Evolutionary conservation across 2,797 vertebrate species (phyloP), one percentile per base, ranked within the genome.

Genomic region (Rhabdomys pumilio): DNA sequence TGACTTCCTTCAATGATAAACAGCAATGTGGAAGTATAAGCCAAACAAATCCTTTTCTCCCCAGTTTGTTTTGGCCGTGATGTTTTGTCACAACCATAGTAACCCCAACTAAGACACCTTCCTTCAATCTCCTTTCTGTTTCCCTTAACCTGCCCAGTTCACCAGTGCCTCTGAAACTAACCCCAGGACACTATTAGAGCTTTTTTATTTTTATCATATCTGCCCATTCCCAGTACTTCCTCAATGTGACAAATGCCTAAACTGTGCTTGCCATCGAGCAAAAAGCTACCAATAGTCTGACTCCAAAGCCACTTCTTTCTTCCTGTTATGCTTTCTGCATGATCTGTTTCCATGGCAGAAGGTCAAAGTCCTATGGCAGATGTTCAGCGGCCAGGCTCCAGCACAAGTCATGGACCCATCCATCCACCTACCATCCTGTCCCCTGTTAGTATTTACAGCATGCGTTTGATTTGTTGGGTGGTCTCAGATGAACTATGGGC

Each of bases 231-330:
- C 44, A 83, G 8, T 2, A 3, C n/a, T 17, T 26, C 20, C 31
- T 83, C 41, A 0, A 47, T 0, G 8, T 11, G 11, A 4, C 14
- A 11, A 91, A 17, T 73, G 53, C 38, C 65, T 6, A 10, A 17
- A 11, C 4, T 17, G 11, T 8, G 8, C 0, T 5, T 3, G 50
- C 34, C 63, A 41, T 29, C 20, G 13, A 57, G 3, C 20, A 4
- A 34, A 4, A 34, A 69, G n/a, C 29, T 63, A 44, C 2, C 20
- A 0, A 0, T 8, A 63, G 22, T 38, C 34, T 7, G 1, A 10
- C 0, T 0, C 26, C 3, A 7, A 82, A 2, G 6, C 6, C 84
- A 17, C 0, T 5, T 2, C 0, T 76, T 69, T 67, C 31, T 61
- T 47, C 34, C 47, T 61, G 31, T 50, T 22, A 3, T 0, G 5